phyloP scores from a whole-genome alignment of 2,888 invertebrate genomes.

The Creontiades dilutus region DNA sequence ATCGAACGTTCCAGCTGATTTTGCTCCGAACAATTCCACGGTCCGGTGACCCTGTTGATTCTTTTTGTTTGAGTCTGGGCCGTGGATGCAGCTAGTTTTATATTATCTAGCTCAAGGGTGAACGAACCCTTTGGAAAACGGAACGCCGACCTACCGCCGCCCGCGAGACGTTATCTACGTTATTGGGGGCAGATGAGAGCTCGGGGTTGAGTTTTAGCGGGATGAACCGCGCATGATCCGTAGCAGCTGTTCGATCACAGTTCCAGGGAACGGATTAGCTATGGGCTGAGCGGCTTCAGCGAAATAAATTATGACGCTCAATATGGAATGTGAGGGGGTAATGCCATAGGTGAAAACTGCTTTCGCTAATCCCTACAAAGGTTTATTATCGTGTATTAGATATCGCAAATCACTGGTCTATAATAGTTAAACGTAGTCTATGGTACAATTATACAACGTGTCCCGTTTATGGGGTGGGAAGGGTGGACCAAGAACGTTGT shows the following conservation, averaged over 20 bases:
- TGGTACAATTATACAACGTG: too few species aligned
- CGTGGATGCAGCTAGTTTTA: not conserved
- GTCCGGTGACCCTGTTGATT: not conserved
- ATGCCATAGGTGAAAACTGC: too few species aligned
- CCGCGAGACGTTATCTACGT: slow-evolving; percentile 31
- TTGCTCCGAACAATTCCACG: not conserved
- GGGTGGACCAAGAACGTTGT: too few species aligned
- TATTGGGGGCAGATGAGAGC: not conserved
- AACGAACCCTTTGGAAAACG: slow-evolving; percentile 15
- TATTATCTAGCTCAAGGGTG: not conserved
- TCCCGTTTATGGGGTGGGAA: too few species aligned
- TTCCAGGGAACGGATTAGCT: not conserved
- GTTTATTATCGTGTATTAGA: too few species aligned
- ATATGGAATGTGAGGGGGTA: too few species aligned
- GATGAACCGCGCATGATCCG: slow-evolving; percentile 5
- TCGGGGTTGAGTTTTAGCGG: not conserved
- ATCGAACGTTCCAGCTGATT: not conserved
- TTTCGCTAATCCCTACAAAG: too few species aligned
- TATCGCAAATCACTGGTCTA: too few species aligned
- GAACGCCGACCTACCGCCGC: slow-evolving; percentile 43
- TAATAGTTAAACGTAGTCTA: too few species aligned
- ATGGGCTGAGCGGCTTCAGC: not conserved
- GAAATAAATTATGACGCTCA: too few species aligned
- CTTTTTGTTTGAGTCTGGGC: not conserved
- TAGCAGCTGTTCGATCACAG: slow-evolving; percentile 8